Conservation (phyloP, 2,113 vertebrate species). For the Pterocles gutturalis region DNA sequence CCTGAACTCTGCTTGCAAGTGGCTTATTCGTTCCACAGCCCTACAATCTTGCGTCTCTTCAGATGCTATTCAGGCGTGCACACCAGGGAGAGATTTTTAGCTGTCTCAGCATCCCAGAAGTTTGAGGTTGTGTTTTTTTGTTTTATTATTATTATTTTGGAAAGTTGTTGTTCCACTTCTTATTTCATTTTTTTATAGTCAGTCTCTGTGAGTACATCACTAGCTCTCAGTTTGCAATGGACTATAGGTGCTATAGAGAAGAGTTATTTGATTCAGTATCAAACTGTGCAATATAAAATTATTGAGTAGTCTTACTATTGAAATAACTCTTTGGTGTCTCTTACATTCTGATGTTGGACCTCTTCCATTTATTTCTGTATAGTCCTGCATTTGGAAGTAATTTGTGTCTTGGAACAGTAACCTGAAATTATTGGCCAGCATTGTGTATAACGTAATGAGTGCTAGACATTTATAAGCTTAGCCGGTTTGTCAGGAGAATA, state of each 20-base stretch:
- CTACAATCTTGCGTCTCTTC: not conserved
- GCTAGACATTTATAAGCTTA: slow-evolving; percentile 56
- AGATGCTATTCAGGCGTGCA: not conserved
- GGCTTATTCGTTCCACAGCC: not conserved
- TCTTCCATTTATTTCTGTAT: slow-evolving; percentile 27
- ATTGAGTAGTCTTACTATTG: not conserved
- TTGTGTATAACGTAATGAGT: slow-evolving; percentile 29
- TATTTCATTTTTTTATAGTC: not conserved
- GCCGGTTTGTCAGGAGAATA: slow-evolving; percentile 50
- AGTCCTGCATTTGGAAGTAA: slow-evolving; percentile 53
- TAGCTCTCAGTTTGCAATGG: not conserved
- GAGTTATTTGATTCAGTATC: not conserved
- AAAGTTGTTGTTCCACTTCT: not conserved
- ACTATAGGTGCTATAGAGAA: not conserved
- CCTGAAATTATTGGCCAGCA: slow-evolving; percentile 43
- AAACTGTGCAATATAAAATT: not conserved
- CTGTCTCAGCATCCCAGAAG: not conserved
- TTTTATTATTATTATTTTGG: not conserved
- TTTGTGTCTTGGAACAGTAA: slow-evolving; percentile 61
- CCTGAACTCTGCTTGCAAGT: not conserved
- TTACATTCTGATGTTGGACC: not conserved
- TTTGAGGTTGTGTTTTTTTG: accelerated
- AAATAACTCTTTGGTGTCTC: slow-evolving; percentile 29
- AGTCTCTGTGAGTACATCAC: not conserved
- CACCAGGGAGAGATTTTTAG: not conserved